Evolutionary conservation across 1,140 invertebrate species (phyloP).

Genomic region (silkworm (Bombyx mori)): ASM3026992v2 NC_085128.1:12125001-12125500

Average conservation of each 20-base stretch:
- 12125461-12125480: conserved; percentile 36
- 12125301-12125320: too few relatives aligned
- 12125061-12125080: conserved; percentile 18
- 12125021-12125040: conserved; percentile 61
- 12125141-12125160: too few relatives aligned
- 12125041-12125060: conserved; percentile 14
- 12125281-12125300: too few relatives aligned
- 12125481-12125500: conserved; percentile 44
- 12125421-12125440: conserved; percentile 26
- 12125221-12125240: too few relatives aligned
- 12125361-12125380: conserved; percentile 14
- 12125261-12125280: too few relatives aligned
- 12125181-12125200: too few relatives aligned
- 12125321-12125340: too few relatives aligned
- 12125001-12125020: conserved; percentile 67
- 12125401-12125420: conserved; percentile 31
- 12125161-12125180: too few relatives aligned
- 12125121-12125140: conserved; percentile 8
- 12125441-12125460: conserved; percentile 45
- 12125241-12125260: too few relatives aligned
- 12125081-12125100: conserved; percentile 11
- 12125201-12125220: too few relatives aligned
- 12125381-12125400: conserved; percentile 18
- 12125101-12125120: conserved; percentile 1
- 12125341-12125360: neutral